These are phyloP conservation scores for Lutjanus campechanus DNA, from an alignment of 2,797 vertebrate genomes.

Conservation along the genomic window DNA sequence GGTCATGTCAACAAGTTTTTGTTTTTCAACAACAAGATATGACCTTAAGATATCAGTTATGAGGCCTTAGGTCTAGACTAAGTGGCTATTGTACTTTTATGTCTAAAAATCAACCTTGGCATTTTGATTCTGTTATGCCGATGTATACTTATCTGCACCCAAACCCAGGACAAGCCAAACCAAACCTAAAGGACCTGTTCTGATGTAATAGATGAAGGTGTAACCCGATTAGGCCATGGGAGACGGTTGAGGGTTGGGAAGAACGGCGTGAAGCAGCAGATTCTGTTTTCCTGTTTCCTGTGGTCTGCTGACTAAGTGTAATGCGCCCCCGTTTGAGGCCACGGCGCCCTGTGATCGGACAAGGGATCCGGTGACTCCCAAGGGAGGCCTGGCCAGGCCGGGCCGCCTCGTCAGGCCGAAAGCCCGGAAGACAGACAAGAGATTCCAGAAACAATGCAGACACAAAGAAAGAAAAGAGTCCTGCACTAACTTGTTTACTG, in stretches of 20 bases:
- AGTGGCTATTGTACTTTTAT: neutral
- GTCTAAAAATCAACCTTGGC: constrained; percentile 14
- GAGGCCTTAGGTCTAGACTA: neutral
- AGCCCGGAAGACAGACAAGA: constrained; percentile 29
- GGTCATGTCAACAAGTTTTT: constrained; percentile 25
- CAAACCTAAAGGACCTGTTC: constrained; percentile 33
- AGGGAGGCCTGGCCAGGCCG: constrained; percentile 24
- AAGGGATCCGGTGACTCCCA: constrained; percentile 72
- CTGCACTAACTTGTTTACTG: constrained; percentile 2
- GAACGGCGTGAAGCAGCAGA: constrained; percentile 74
- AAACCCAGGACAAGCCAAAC: constrained; percentile 23
- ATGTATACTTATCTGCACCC: neutral
- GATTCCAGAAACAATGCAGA: constrained; percentile 43
- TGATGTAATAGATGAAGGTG: constrained; percentile 56
- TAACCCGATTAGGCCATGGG: constrained; percentile 67
- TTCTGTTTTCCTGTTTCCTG: constrained; percentile 80
- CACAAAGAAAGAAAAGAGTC: constrained; percentile 7
- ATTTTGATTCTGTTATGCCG: constrained; percentile 18
- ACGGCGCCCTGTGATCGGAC: constrained; percentile 70
- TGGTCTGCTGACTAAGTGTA: constrained; percentile 82
- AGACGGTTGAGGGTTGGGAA: constrained; percentile 61
- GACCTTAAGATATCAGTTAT: constrained; percentile 19
- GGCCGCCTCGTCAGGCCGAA: constrained; percentile 20
- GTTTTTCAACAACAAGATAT: constrained; percentile 15
- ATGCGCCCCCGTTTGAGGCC: constrained; percentile 67